phyloP scores from a whole-genome alignment of 1,140 invertebrate genomes.

The Cydia amplana region DNA sequence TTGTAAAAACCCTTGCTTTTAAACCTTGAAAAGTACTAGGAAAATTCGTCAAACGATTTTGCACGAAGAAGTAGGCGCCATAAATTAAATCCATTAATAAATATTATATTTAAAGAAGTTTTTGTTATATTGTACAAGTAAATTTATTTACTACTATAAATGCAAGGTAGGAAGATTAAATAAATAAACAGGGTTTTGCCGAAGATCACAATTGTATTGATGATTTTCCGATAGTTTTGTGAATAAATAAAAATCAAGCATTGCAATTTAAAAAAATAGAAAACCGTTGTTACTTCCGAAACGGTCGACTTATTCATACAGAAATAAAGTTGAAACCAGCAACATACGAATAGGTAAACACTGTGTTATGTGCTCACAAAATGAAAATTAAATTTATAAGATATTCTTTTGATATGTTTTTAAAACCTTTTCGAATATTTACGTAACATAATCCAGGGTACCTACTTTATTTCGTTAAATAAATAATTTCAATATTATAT shows the following conservation, averaged over 20 bases:
- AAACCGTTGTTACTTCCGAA: background rate
- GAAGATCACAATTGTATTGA: background rate
- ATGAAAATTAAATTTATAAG: background rate
- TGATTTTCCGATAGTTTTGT: constrained; percentile 61
- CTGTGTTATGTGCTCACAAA: background rate
- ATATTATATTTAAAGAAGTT: background rate
- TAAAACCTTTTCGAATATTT: constrained; percentile 61
- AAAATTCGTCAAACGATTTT: background rate
- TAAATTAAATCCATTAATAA: background rate
- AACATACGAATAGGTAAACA: background rate
- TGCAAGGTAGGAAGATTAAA: background rate
- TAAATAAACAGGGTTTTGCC: constrained; percentile 13
- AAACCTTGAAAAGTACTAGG: background rate
- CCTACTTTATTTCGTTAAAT: constrained; percentile 34
- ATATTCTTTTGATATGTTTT: constrained; percentile 32
- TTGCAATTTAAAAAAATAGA: background rate
- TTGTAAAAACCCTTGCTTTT: background rate
- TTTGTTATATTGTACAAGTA: background rate
- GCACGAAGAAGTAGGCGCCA: background rate
- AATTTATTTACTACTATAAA: background rate
- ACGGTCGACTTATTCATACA: background rate
- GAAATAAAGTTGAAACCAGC: background rate
- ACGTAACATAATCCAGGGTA: constrained; percentile 68
- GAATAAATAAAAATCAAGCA: constrained; percentile 36
- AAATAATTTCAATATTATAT: background rate